These are phyloP conservation scores for Tetramorium bicarinatum DNA, from an alignment of 2,888 invertebrate genomes.

Conservation along the genomic window DNA sequence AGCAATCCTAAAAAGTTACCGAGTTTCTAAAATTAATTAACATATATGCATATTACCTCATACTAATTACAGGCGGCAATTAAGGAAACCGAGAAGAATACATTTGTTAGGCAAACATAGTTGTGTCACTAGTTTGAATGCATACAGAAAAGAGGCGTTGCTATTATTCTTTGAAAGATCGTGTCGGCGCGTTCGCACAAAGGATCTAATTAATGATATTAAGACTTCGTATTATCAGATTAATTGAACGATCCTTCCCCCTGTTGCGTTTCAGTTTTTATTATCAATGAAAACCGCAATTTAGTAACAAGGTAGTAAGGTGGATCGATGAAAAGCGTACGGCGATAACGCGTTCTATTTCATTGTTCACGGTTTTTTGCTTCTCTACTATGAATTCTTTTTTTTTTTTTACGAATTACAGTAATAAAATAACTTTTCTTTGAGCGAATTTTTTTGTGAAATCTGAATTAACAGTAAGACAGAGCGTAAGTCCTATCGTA, in stretches of 20 bases:
- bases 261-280: constrained; percentile 8
- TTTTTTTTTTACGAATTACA: neutral
- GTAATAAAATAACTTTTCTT: constrained; percentile 32
- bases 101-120: constrained; percentile 17
- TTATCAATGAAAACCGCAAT: constrained; percentile 24
- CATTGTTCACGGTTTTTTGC: constrained; percentile 19
- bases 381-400: neutral
- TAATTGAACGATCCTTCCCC: constrained; percentile 37
- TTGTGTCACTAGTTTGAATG: constrained; percentile 29
- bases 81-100: constrained; percentile 29
- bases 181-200: constrained; percentile 18
- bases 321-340: constrained; percentile 19
- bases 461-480: constrained; percentile 3
- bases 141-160: neutral
- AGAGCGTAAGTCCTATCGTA: neutral
- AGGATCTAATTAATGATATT: constrained; percentile 35
- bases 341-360: constrained; percentile 21
- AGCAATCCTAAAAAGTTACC: neutral
- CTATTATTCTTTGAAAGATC: constrained; percentile 34
- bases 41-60: neutral
- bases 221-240: constrained; percentile 27
- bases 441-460: neutral
- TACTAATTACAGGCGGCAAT: constrained; percentile 30
- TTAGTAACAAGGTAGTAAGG: constrained; percentile 11
- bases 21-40: constrained; percentile 25